Base-by-base conservation (phyloP, 2,888 invertebrate genomes). In the Cryptus armator region DNA sequence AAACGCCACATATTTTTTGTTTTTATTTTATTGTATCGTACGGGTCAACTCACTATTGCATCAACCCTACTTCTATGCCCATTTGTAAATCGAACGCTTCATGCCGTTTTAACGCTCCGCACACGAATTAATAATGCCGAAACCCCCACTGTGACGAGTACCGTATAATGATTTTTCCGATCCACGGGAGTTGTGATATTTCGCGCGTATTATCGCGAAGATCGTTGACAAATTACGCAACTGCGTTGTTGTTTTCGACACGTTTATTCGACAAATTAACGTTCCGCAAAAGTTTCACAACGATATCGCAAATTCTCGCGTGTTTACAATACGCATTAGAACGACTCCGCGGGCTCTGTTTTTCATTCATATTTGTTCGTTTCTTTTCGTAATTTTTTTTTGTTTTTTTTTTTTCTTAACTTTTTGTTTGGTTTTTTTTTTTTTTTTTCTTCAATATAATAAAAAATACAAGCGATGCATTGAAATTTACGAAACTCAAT, bases 401-500 rank as follows among this genome's bases (percentile, higher is more conserved):
- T 66, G 24, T 56, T 67, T 53, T 78, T 70, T 79, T 83, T 66
- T 75, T n/a, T n/a, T n/a, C n/a, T n/a, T n/a, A n/a, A 51, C 53
- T 19, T 66, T 75, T 68, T n/a, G 51, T 78, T n/a, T 24, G 24
- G 24, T 56, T 51, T 71, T 76, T 43, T 70, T 64, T 77, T 66
- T 32, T 53, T 66, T 59, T 77, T 70, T 79, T 83, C 70, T 76
- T 53, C 82, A 77, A 51, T 67, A 86, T 85, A 86, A 88, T 86
- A 86, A 86, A 88, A 92, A 93, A 92, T 92, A 92, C 90, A 92
- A 93, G 91, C 92, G 88, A 89, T 90, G 91, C 89, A 90, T 91
- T 91, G 89, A 91, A 91, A 91, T 87, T 91, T 90, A 91, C 91
- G 91, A 92, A 93, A 92, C 90, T 91, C 90, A 92, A 91, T 91